Evolutionary conservation across 1,140 invertebrate genomes (phyloP), one percentile per base, ranked within the genome.

Genomic region (Lasaia peninsularis): DNA sequence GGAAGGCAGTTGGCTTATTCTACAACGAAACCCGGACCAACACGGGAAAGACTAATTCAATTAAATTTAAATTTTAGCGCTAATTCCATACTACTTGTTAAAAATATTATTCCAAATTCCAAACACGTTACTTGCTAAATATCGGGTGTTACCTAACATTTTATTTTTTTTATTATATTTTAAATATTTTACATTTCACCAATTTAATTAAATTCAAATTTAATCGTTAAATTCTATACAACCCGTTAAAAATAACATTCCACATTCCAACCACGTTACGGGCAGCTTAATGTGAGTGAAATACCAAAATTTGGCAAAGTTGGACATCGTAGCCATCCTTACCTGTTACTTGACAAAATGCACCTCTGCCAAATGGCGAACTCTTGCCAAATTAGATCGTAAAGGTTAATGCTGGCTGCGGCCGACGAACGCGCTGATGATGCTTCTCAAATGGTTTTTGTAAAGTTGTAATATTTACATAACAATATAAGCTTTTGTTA

Each of bases 321-420:
- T 50, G 63, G 56, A 55, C 52, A 61, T 66, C 56, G 57, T 58
- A 58, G 57, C 44, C 52, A 57, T 37, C 49, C 11, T 61, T 73
- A 73, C 71, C 71, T 73, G 71, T 73, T 68, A 65, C 69, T 62
- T 62, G 64, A 49, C 59, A 68, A 65, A 59, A 61, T 64, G 65
- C 59, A 58, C 53, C 12, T n/a, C 65, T 75, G 73, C 73, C 73
- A 75, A 73, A 71, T 65, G 62, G 67, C 65, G 35, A 59, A 9
- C 44, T 58, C 60, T 55, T 67, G 73, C 73, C 73, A 75, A 75
- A 75, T 73, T 73, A 73, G 58, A 67, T 71, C 73, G 67, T 75
- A 75, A 73, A 75, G 73, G 73, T 75, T 75, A 75, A 75, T 73
- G 66, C 63, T 34, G 50, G 57, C 52, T 50, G 63, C 40, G 56